These are phyloP conservation scores for Cosmorhoe ocellata DNA, from an alignment of 2,888 invertebrate species.

Conservation along the genomic window DNA sequence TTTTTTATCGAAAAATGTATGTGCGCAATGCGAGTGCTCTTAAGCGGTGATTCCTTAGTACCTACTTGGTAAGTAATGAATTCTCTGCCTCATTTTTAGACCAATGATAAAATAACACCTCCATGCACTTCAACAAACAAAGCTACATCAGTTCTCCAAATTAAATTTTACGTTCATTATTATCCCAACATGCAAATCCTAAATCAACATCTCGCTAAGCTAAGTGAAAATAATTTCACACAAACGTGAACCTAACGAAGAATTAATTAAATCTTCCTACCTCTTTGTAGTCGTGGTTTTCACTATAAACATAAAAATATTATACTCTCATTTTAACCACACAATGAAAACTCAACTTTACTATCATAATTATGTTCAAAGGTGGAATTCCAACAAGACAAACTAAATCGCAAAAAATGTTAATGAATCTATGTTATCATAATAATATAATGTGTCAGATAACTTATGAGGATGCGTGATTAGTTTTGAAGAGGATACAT, in stretches of 20 bases:
- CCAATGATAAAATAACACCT: no score
- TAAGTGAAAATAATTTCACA: constrained; percentile 11
- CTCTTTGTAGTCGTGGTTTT: constrained; percentile 12
- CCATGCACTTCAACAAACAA: neutral
- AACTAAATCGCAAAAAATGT: no score
- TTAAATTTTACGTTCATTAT: constrained; percentile 13
- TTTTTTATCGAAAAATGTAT: no score
- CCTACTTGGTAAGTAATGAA: no score
- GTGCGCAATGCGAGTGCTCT: no score
- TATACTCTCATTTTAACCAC: neutral
- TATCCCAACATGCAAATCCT: constrained; percentile 8
- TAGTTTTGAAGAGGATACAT: no score
- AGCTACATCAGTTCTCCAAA: constrained; percentile 6
- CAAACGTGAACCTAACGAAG: constrained; percentile 16
- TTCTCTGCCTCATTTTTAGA: no score
- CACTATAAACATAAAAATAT: constrained; percentile 4
- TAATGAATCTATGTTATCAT: no score
- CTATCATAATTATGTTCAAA: neutral
- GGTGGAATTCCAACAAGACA: constrained; percentile 5
- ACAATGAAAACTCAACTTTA: constrained; percentile 1
- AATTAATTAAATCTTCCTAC: constrained; percentile 18
- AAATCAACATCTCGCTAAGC: constrained; percentile 10
- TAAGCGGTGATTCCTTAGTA: no score
- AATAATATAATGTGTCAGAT: no score
- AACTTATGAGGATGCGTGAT: no score